Conservation (phyloP, 2,113 vertebrate species). For the Forbesichthys agassizii region DNA sequence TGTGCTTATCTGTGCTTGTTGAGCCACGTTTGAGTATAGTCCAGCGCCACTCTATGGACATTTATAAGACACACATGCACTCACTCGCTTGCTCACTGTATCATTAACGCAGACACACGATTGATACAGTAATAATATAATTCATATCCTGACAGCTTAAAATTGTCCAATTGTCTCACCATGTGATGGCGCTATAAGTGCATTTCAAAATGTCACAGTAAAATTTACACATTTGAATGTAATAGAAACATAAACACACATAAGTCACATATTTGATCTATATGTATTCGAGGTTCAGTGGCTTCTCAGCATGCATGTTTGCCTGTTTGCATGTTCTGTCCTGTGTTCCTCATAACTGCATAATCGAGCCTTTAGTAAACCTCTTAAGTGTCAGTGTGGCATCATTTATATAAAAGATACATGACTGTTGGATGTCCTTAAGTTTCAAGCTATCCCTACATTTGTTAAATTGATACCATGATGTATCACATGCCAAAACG, state of each 20-base stretch:
- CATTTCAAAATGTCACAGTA: background rate
- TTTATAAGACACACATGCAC: background rate
- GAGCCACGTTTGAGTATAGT: background rate
- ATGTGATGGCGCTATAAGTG: slow-evolving; percentile 12
- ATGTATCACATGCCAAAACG: slow-evolving; percentile 19
- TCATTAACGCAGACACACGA: too few relatives aligned
- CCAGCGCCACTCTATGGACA: background rate
- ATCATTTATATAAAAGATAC: background rate
- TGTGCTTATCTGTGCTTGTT: too few relatives aligned
- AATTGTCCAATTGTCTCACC: slow-evolving; percentile 8
- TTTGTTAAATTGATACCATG: background rate
- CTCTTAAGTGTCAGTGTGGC: background rate
- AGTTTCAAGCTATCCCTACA: slow-evolving; percentile 11
- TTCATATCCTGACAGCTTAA: too few relatives aligned
- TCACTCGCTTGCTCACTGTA: too few relatives aligned
- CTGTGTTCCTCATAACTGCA: too few relatives aligned
- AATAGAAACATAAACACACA: background rate
- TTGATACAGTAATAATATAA: too few relatives aligned
- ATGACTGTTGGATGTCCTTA: background rate
- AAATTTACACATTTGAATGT: background rate
- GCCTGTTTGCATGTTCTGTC: background rate
- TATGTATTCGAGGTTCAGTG: too few relatives aligned
- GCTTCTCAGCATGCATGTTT: too few relatives aligned
- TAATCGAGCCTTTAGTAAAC: too few relatives aligned
- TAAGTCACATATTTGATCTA: too few relatives aligned